A percentile compares a stretch with the other conserved stretches of the same genome.
These are phyloP conservation scores for Otocyon megalotis DNA, from an alignment of 2,113 vertebrate genomes.

Conservation along the genomic window DNA sequence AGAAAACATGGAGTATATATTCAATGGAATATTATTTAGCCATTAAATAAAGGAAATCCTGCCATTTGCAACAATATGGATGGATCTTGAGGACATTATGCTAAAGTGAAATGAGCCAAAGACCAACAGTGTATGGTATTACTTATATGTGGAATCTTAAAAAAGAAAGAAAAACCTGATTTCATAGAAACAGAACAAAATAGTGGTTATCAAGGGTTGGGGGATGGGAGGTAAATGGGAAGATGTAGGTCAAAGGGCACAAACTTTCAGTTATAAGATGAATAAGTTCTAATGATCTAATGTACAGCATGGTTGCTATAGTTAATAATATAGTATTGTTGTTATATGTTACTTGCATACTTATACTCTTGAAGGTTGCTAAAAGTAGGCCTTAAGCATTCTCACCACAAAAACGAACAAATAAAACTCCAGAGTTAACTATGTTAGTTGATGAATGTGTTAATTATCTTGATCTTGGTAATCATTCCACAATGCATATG, in stretches of 20 bases:
- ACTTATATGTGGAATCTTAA: not conserved
- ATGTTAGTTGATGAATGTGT: not conserved
- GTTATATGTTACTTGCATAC: not conserved
- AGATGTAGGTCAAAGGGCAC: not conserved
- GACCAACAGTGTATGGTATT: not conserved
- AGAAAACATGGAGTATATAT: not conserved
- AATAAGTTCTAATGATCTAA: not conserved
- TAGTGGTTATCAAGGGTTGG: not conserved
- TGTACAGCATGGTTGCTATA: not conserved
- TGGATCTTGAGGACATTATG: not conserved
- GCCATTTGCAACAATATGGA: not conserved
- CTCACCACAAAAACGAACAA: not conserved
- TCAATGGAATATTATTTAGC: not conserved
- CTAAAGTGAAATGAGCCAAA: not conserved
- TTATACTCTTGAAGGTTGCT: not conserved
- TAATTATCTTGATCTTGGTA: not conserved
- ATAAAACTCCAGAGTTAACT: not conserved
- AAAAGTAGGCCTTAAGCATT: not conserved
- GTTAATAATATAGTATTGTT: not conserved
- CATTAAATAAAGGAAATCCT: not conserved
- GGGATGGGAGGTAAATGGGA: not conserved
- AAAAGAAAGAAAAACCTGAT: not conserved
- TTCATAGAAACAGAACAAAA: constrained; percentile 33
- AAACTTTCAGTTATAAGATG: not conserved
- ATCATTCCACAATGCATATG: not conserved